These are phyloP conservation scores for Dinoponera quadriceps DNA, from an alignment of 1,140 invertebrate genomes.

Conservation along the genomic window DNA sequence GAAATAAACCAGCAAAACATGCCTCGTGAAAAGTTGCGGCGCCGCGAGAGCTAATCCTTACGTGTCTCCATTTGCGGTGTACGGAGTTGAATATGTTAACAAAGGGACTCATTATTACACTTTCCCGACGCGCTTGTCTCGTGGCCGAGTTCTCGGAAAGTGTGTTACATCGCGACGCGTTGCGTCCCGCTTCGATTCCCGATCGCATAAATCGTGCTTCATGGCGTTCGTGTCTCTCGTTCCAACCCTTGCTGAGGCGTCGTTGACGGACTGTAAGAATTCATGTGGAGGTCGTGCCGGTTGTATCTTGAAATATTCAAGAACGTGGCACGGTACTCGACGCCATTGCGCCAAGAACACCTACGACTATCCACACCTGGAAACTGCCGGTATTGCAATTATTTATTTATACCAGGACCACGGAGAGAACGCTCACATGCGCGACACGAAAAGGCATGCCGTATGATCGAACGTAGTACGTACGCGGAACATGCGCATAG, in stretches of 20 bases:
- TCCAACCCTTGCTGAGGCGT: slow-evolving; percentile 5
- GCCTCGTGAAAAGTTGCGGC: background rate
- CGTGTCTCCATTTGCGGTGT: background rate
- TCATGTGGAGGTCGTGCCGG: slow-evolving; percentile 46
- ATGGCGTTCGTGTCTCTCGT: slow-evolving; percentile 34
- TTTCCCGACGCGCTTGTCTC: slow-evolving; percentile 27
- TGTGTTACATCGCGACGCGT: background rate
- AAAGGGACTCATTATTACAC: background rate
- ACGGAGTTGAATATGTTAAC: background rate
- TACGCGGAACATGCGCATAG: background rate
- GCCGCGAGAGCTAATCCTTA: too few species aligned
- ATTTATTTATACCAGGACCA: slow-evolving; percentile 67
- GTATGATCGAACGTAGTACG: slow-evolving; percentile 22
- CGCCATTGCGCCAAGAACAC: slow-evolving; percentile 42
- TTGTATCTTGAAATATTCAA: slow-evolving; percentile 70
- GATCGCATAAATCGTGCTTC: slow-evolving; percentile 15
- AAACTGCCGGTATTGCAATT: slow-evolving; percentile 60
- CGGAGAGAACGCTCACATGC: slow-evolving; percentile 32
- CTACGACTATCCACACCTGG: slow-evolving; percentile 37
- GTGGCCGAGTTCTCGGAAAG: slow-evolving; percentile 28
- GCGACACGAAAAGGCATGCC: slow-evolving; percentile 13
- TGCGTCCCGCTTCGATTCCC: slow-evolving; percentile 11
- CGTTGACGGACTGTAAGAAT: slow-evolving; percentile 54
- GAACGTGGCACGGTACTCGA: slow-evolving; percentile 50
- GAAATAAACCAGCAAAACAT: background rate